phyloP scores from a whole-genome alignment of 2,113 vertebrate genomes.

The Muntiacus muntjak region DNA sequence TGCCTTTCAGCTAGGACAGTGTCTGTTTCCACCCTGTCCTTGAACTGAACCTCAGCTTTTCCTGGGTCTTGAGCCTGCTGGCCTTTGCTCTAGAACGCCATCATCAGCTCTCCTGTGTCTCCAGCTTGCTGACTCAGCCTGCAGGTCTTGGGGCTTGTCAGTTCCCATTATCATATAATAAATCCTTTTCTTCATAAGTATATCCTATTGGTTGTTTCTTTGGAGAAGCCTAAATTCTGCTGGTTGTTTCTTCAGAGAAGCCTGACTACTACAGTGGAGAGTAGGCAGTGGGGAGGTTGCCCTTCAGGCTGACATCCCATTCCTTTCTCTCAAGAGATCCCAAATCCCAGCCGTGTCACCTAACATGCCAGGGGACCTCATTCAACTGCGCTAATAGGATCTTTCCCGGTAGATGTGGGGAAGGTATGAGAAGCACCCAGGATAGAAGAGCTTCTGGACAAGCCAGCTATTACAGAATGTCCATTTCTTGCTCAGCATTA shows the following conservation, averaged over 20 bases:
- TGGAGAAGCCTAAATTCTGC: background rate
- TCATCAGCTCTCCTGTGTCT: background rate
- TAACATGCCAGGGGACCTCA: background rate
- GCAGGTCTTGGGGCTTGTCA: background rate
- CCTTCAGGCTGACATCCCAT: background rate
- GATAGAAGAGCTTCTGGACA: background rate
- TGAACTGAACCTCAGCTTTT: background rate
- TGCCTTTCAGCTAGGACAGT: background rate
- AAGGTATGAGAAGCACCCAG: background rate
- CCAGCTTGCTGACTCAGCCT: background rate
- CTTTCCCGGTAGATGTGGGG: background rate
- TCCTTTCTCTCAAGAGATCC: background rate
- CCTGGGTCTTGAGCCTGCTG: background rate
- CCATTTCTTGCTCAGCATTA: background rate
- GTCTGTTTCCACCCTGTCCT: background rate
- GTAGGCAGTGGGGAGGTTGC: accelerated
- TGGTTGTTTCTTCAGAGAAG: background rate
- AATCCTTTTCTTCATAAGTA: background rate
- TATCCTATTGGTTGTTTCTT: background rate
- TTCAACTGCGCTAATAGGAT: background rate
- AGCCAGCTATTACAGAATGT: background rate
- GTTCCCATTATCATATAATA: background rate
- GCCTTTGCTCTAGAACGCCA: background rate
- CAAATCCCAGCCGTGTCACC: background rate
- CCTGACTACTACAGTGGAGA: background rate